Percentiles rank a stretch among this genome's conserved stretches.
These are phyloP conservation scores for Drosophila grimshawi DNA, from an alignment of 1,140 invertebrate genomes.

Conservation along the genomic window DNA sequence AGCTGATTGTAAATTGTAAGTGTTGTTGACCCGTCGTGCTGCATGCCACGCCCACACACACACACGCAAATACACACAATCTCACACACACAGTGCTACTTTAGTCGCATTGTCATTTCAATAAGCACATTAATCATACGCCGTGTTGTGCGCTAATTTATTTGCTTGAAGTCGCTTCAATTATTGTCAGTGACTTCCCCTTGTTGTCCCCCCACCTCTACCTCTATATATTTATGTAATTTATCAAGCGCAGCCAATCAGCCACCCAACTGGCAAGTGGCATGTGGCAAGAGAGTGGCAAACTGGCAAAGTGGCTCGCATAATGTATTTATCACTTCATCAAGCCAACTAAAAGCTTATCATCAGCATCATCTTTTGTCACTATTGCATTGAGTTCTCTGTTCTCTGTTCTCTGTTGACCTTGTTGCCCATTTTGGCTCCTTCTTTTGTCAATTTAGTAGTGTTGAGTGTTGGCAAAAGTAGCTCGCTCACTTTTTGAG, in stretches of 20 bases:
- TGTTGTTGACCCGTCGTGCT: conserved; percentile 65
- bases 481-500: too few species aligned
- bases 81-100: background rate
- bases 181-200: conserved; percentile 34
- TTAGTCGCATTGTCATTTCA: conserved; percentile 37
- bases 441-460: too few species aligned
- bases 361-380: conserved; percentile 43
- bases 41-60: conserved; percentile 2
- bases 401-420: conserved; percentile 58
- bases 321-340: conserved; percentile 82
- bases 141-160: conserved; percentile 74
- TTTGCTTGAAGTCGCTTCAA: conserved; percentile 69
- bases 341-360: conserved; percentile 69
- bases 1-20: conserved; percentile 49
- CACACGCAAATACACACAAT: conserved; percentile 19
- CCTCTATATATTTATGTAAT: conserved; percentile 38
- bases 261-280: conserved; percentile 1
- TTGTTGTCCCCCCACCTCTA: background rate
- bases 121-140: conserved; percentile 80
- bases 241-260: conserved; percentile 53
- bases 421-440: conserved; percentile 45
- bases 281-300: too few species aligned
- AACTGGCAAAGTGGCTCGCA: conserved; percentile 34
- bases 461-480: too few species aligned
- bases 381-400: conserved; percentile 33